These are phyloP conservation scores for Sanderia malayensis DNA, from an alignment of 30 jellyfish, hydroid and myxozoan genomes.

Conservation along the genomic window DNA sequence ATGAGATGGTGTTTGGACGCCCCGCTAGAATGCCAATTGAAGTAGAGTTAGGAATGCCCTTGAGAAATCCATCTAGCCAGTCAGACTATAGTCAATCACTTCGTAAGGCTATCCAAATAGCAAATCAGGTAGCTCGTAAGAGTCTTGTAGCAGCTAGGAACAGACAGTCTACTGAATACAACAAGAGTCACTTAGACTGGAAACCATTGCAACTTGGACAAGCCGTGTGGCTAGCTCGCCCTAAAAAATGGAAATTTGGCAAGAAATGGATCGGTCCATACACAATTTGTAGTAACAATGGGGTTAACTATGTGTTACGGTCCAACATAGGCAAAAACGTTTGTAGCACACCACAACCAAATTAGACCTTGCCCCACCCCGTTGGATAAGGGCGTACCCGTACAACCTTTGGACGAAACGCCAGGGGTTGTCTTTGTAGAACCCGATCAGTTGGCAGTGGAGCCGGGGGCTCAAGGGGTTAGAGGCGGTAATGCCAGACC, in stretches of 20 bases:
- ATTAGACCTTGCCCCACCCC: conserved; percentile 49
- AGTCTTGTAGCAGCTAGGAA: conserved; percentile 32
- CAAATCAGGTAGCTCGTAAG: conserved; percentile 18
- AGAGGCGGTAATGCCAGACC: conserved; percentile 42
- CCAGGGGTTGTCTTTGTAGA: conserved; percentile 21
- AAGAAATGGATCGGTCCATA: no score
- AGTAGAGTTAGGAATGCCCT: no score
- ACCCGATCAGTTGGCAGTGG: conserved; percentile 12
- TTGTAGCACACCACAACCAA: conserved; percentile 51
- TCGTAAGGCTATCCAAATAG: conserved; percentile 42
- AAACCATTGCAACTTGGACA: conserved; percentile 47
- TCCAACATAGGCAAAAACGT: conserved; percentile 27
- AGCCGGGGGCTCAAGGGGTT: conserved; percentile 19
- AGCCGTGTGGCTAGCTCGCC: conserved; percentile 45
- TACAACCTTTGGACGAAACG: conserved; percentile 42
- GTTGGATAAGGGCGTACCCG: conserved; percentile 29
- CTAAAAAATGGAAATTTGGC: conserved; percentile 43
- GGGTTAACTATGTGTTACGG: conserved; percentile 34
- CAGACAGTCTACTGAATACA: conserved; percentile 29
- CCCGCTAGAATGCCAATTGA: no score
- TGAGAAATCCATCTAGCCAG: conserved; percentile 32
- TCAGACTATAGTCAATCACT: conserved; percentile 47
- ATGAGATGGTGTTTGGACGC: conserved; percentile 56
- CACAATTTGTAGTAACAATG: conserved; percentile 15
- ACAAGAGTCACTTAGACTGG: conserved; percentile 27